Conservation (phyloP, 1,140 invertebrate genomes). For the Wasmannia auropunctata region DNA sequence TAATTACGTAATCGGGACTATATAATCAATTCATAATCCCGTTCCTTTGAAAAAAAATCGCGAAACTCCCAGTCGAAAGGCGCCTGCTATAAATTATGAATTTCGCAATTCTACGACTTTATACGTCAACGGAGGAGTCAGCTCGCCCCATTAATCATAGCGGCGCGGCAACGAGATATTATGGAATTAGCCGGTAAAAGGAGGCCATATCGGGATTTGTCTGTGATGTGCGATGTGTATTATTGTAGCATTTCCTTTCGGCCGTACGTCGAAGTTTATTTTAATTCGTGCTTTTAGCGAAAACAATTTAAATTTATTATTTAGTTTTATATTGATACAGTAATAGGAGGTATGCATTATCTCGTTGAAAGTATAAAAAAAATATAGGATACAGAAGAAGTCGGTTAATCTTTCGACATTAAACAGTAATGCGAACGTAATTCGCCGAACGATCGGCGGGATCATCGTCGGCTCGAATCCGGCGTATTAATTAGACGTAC, state of each 20-base stretch:
- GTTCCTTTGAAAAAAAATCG: slow-evolving; percentile 49
- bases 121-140: slow-evolving; percentile 53
- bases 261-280: background rate
- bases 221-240: background rate
- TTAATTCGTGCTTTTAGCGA: background rate
- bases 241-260: background rate
- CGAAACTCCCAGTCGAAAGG: slow-evolving; percentile 33
- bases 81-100: slow-evolving; percentile 53
- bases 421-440: too few species aligned
- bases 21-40: slow-evolving; percentile 47
- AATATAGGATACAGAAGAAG: background rate
- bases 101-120: slow-evolving; percentile 54
- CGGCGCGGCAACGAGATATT: slow-evolving; percentile 25
- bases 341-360: background rate
- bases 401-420: too few species aligned
- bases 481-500: background rate
- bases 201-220: slow-evolving; percentile 28
- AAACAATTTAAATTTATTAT: background rate
- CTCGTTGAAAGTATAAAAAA: background rate
- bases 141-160: slow-evolving; percentile 53
- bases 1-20: slow-evolving; percentile 46
- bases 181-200: slow-evolving; percentile 49
- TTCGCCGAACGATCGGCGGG: too few species aligned
- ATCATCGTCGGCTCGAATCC: background rate
- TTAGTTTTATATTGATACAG: background rate